Conservation (phyloP, 2,888 invertebrate species). For the Caenorhabditis wallacei region DNA sequence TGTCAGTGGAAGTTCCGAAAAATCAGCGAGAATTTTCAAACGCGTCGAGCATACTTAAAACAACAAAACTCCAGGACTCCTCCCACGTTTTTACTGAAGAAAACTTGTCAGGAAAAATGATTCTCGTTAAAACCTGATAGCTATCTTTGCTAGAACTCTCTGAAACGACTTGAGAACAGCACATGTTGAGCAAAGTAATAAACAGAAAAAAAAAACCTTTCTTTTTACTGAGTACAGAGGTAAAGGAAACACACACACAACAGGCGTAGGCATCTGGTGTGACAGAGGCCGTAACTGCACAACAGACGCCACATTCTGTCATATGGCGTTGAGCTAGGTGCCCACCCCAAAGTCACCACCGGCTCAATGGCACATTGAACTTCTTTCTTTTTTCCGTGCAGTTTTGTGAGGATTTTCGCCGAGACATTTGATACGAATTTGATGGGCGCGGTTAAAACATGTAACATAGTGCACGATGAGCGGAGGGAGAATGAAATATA, state of each 20-base stretch:
- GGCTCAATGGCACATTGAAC: conserved; percentile 20
- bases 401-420: background rate
- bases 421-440: background rate
- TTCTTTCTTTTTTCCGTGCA: conserved; percentile 10
- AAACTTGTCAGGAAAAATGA: background rate
- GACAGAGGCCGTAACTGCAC: conserved; percentile 43
- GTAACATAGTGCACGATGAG: background rate
- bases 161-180: conserved; percentile 38
- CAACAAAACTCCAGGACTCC: too few species aligned
- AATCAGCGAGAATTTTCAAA: too few species aligned
- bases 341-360: conserved; percentile 26
- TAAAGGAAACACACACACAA: conserved; percentile 33
- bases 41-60: too few species aligned
- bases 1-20: too few species aligned
- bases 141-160: background rate
- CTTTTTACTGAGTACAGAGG: conserved; percentile 38
- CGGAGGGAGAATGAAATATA: background rate
- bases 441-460: background rate
- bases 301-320: conserved; percentile 49
- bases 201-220: conserved; percentile 30
- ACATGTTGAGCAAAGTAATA: conserved; percentile 55
- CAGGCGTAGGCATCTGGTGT: conserved; percentile 62
- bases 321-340: conserved; percentile 43
- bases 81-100: background rate
- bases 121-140: background rate